phyloP scores from a whole-genome alignment of 2,113 vertebrate genomes.

The Anarhynchus alexandrinus region DNA sequence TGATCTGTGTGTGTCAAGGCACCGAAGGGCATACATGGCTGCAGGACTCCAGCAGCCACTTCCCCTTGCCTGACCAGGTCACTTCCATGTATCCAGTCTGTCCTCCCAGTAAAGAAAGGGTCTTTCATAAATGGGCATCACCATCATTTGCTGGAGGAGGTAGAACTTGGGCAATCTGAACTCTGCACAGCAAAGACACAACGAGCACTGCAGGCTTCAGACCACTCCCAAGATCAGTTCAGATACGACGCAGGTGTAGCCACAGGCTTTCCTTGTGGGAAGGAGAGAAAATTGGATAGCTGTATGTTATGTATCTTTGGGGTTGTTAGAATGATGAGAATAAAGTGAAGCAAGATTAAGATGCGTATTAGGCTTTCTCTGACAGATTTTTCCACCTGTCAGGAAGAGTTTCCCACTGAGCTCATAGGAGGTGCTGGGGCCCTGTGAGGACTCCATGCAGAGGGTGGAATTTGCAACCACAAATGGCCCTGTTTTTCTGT shows the following conservation, averaged over 20 bases:
- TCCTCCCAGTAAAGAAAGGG: neutral
- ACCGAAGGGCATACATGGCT: neutral
- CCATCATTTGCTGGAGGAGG: neutral
- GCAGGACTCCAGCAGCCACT: neutral
- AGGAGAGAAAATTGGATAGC: neutral
- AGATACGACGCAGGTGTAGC: neutral
- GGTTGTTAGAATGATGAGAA: neutral
- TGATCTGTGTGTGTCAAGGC: neutral
- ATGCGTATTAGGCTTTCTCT: neutral
- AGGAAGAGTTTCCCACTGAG: neutral
- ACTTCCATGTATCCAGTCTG: neutral
- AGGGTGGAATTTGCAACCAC: neutral
- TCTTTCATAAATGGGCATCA: neutral
- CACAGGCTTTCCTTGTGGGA: neutral
- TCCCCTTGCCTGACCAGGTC: neutral
- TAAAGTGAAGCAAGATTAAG: conserved; percentile 14
- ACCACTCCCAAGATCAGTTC: neutral
- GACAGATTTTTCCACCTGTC: neutral
- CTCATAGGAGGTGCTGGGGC: neutral
- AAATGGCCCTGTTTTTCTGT: neutral
- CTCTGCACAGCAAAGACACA: neutral
- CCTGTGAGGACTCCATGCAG: neutral
- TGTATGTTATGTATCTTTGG: neutral
- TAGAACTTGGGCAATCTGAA: neutral
- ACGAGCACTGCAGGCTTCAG: neutral